Conservation (phyloP, 2,888 invertebrate genomes). For the Ceratothoa steindachneri region DNA sequence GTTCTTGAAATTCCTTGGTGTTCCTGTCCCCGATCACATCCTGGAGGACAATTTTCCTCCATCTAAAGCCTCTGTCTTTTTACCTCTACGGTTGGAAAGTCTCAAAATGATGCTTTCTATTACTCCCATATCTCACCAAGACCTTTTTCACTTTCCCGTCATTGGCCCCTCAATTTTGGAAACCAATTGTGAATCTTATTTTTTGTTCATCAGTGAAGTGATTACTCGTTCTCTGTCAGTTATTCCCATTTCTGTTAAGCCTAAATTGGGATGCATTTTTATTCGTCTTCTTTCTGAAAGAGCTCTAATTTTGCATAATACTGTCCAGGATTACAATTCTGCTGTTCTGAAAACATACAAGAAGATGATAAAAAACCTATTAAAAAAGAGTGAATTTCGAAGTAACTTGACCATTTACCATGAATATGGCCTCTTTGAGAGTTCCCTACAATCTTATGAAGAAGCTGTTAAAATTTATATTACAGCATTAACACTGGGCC, state of each 20-base stretch:
- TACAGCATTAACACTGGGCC: slow-evolving; percentile 19
- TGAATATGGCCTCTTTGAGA: slow-evolving; percentile 40
- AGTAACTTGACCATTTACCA: slow-evolving; percentile 23
- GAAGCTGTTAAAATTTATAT: slow-evolving; percentile 34
- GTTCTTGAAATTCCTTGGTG: slow-evolving; percentile 50
- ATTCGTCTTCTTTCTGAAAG: not conserved
- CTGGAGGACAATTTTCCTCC: slow-evolving; percentile 8
- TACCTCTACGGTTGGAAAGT: slow-evolving; percentile 48
- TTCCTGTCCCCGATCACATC: slow-evolving; percentile 23
- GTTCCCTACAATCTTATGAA: slow-evolving; percentile 20
- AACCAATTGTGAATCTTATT: slow-evolving; percentile 23
- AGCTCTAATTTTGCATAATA: not conserved
- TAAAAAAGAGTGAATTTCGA: slow-evolving; percentile 33
- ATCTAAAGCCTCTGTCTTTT: slow-evolving; percentile 49
- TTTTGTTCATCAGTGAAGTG: slow-evolving; percentile 21
- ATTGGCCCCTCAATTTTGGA: slow-evolving; percentile 26
- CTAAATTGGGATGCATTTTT: not conserved
- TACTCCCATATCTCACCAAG: not conserved
- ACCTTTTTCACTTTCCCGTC: slow-evolving; percentile 23
- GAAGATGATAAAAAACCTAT: slow-evolving; percentile 31
- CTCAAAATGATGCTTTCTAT: not conserved
- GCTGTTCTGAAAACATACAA: slow-evolving; percentile 21
- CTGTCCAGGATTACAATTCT: not conserved
- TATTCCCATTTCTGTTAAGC: not conserved
- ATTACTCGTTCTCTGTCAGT: not conserved